Evolutionary conservation across 2,888 invertebrate genomes (phyloP).

Genomic region (Litoditis marina): DNA sequence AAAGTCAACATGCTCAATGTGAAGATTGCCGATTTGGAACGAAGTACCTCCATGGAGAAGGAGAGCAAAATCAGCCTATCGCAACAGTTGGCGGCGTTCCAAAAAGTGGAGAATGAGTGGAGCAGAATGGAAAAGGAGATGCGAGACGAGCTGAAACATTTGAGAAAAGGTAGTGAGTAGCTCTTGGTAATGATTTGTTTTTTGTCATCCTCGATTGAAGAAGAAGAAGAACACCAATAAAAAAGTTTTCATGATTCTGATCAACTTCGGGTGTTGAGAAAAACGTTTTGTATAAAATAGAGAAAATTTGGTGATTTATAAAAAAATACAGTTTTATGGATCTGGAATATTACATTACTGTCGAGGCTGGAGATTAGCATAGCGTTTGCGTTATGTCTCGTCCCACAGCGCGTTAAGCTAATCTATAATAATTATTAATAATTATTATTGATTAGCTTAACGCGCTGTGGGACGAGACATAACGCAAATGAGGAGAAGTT

Average conservation of each 20-base stretch:
- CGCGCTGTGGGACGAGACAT: background rate
- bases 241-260: no score
- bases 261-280: no score
- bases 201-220: no score
- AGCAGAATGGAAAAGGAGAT: conserved; percentile 37
- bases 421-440: background rate
- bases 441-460: background rate
- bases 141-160: conserved; percentile 38
- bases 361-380: no score
- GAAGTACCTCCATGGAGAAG: conserved; percentile 25
- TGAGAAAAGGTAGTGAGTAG: conserved; percentile 37
- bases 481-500: background rate
- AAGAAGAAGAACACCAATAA: no score
- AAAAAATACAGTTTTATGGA: no score
- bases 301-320: no score
- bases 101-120: conserved; percentile 41
- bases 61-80: conserved; percentile 20
- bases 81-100: conserved; percentile 21
- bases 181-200: no score
- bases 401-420: no score
- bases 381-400: no score
- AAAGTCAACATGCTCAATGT: conserved; percentile 9
- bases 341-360: no score
- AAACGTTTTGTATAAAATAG: no score
- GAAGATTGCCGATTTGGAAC: conserved; percentile 23